Percentiles rank a stretch among this genome's conserved stretches.
These are phyloP conservation scores for Campopleginae sp. DNA, from an alignment of 2,888 invertebrate species.

Conservation along the genomic window DNA sequence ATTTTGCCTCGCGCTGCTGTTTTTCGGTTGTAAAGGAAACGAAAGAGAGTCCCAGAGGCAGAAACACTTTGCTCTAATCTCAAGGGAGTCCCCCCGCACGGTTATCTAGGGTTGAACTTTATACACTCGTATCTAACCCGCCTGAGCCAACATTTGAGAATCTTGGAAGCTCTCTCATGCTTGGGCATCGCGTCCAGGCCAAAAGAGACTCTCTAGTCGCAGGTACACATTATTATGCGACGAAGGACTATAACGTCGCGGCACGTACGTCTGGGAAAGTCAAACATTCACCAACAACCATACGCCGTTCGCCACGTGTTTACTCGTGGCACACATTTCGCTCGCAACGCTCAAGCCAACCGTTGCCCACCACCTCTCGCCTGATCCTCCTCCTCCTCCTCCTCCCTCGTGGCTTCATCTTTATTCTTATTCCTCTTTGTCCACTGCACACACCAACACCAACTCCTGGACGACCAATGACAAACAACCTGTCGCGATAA, in stretches of 20 bases:
- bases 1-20: conserved; percentile 32
- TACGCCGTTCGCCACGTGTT: conserved; percentile 79
- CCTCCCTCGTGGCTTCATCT: conserved; percentile 50
- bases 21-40: conserved; percentile 47
- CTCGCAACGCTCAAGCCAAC: conserved; percentile 70
- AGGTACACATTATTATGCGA: conserved; percentile 67
- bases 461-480: conserved; percentile 69
- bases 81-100: conserved; percentile 61
- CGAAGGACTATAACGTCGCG: conserved; percentile 62
- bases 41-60: background rate
- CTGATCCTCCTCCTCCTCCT: conserved; percentile 63
- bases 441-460: conserved; percentile 31
- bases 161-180: conserved; percentile 72
- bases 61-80: conserved; percentile 60
- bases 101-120: conserved; percentile 74
- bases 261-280: conserved; percentile 82
- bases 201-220: conserved; percentile 69
- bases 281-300: conserved; percentile 82
- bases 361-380: conserved; percentile 55
- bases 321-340: conserved; percentile 81
- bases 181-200: too few relatives aligned
- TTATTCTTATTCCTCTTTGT: conserved; percentile 47
- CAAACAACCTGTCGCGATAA: conserved; percentile 83
- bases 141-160: conserved; percentile 82
- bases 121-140: conserved; percentile 79